These are phyloP conservation scores for Palythoa grandiflora DNA, from an alignment of 92 coral and sea anemone genomes.

Conservation along the genomic window DNA sequence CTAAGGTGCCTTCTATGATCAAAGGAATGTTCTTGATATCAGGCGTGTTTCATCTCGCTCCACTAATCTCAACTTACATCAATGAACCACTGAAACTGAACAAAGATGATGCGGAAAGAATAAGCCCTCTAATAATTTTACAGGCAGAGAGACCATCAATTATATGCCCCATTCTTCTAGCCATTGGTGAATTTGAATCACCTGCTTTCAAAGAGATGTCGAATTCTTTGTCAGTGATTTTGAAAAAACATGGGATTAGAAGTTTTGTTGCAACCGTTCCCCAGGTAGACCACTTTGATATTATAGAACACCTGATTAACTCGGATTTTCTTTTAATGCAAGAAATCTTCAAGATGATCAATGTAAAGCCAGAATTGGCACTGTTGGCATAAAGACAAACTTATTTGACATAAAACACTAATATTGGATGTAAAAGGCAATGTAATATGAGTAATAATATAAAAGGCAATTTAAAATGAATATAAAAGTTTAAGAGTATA, in stretches of 20 bases:
- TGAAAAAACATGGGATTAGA: slow-evolving; percentile 50
- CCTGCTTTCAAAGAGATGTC: slow-evolving; percentile 74
- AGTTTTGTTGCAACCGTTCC: slow-evolving; percentile 54
- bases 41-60: slow-evolving; percentile 72
- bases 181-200: slow-evolving; percentile 73
- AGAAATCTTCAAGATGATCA: slow-evolving; percentile 52
- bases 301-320: slow-evolving; percentile 61
- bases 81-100: slow-evolving; percentile 73
- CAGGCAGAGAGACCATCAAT: slow-evolving; percentile 58
- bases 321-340: slow-evolving; percentile 37
- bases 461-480: too few species aligned
- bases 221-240: slow-evolving; percentile 50
- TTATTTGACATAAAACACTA: too few species aligned
- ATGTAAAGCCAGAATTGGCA: neutral
- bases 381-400: too few species aligned
- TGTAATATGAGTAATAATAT: too few species aligned
- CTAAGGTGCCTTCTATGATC: slow-evolving; percentile 47
- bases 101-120: slow-evolving; percentile 71
- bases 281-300: slow-evolving; percentile 67
- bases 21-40: slow-evolving; percentile 74
- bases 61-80: slow-evolving; percentile 62
- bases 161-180: slow-evolving; percentile 68
- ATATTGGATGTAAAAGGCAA: too few species aligned
- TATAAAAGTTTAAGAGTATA: too few species aligned
- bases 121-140: slow-evolving; percentile 71